These are phyloP conservation scores for Ichneumoninae sp. DNA, from an alignment of 2,888 invertebrate genomes.

Conservation along the genomic window DNA sequence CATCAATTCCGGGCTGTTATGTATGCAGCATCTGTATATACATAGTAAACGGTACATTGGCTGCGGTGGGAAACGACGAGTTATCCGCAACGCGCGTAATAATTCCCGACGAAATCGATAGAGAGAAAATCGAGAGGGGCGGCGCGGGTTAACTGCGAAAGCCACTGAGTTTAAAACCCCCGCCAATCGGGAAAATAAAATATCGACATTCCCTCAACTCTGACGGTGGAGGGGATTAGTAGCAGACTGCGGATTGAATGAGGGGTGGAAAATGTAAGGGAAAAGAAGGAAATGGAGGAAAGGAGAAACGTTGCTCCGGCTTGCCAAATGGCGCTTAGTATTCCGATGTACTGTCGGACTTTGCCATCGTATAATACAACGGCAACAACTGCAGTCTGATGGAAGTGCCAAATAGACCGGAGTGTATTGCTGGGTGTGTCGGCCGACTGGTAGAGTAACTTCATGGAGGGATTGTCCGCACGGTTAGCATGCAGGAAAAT, in stretches of 20 bases:
- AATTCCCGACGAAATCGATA: constrained; percentile 62
- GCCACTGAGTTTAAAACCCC: constrained; percentile 41
- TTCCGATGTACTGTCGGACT: constrained; percentile 76
- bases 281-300: constrained; percentile 16
- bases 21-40: background rate
- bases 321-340: constrained; percentile 82
- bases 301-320: constrained; percentile 52
- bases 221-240: constrained; percentile 40
- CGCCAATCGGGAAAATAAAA: constrained; percentile 61
- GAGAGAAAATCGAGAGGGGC: constrained; percentile 46
- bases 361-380: constrained; percentile 73
- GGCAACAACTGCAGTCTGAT: constrained; percentile 76
- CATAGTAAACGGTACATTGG: constrained; percentile 13
- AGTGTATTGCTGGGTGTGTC: constrained; percentile 34
- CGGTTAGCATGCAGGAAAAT: background rate
- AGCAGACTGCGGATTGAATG: constrained; percentile 21
- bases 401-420: constrained; percentile 77
- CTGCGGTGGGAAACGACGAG: constrained; percentile 45
- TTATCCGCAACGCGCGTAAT: constrained; percentile 61
- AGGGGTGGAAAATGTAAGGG: constrained; percentile 9
- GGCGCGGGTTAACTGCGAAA: constrained; percentile 41
- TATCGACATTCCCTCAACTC: constrained; percentile 60
- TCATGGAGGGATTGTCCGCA: background rate
- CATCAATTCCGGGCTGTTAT: constrained; percentile 8
- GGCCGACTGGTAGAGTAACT: background rate